Conservation (phyloP, 1,140 invertebrate species). For the Caenorhabditis inopinata region DNA sequence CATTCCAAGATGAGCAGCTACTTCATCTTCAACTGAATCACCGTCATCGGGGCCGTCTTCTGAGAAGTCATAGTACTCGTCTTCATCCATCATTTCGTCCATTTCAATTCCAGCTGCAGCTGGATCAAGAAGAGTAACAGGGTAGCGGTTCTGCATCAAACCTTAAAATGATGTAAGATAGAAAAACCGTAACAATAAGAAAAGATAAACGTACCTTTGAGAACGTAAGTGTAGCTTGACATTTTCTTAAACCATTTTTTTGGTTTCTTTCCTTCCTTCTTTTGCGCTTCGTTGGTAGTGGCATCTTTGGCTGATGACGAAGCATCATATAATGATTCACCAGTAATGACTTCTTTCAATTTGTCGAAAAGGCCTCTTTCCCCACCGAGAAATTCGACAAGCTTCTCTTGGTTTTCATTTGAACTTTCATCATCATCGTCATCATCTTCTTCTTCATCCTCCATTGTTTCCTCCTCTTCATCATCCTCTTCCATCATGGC, state of each 20-base stretch:
- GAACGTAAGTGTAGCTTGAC: constrained; percentile 53
- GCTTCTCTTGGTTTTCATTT: neutral
- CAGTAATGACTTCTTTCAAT: constrained; percentile 19
- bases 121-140: constrained; percentile 4
- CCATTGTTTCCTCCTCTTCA: constrained; percentile 30
- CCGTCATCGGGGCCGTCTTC: constrained; percentile 11
- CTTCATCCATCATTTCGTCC: constrained; percentile 28
- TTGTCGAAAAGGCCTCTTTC: constrained; percentile 10
- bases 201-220: constrained; percentile 33
- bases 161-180: no score
- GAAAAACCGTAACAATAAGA: no score
- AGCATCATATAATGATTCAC: constrained; percentile 15
- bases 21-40: constrained; percentile 10
- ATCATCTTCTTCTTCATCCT: constrained; percentile 24
- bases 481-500: constrained; percentile 40
- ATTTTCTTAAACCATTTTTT: constrained; percentile 34
- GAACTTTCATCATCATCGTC: constrained; percentile 20
- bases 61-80: constrained; percentile 7
- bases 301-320: neutral
- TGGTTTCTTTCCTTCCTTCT: constrained; percentile 33
- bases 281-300: neutral
- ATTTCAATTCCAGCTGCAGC: neutral
- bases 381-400: neutral
- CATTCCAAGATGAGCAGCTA: constrained; percentile 6
- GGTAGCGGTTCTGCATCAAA: constrained; percentile 14